Base-by-base conservation (phyloP, 2,888 invertebrate genomes). In the Myopa tessellatipennis region DNA sequence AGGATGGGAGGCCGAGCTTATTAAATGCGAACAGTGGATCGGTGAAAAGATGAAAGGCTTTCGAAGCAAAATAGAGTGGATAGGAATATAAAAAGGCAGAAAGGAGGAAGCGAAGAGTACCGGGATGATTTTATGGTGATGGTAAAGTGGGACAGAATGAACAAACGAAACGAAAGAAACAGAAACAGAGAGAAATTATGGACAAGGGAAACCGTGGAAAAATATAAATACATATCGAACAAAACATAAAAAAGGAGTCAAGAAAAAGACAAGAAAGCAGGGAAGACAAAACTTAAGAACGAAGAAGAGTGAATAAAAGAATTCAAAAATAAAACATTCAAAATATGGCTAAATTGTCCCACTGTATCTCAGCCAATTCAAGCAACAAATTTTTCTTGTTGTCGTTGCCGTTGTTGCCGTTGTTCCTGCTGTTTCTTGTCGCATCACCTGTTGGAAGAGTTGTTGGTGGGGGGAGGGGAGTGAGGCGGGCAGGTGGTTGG, bases 1-100 rank as follows among this genome's bases (percentile, higher is more conserved):
- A 8, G 52, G 52, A 65, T 26, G 45, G 45, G n/a, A 14, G 65
- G 26, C 45, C 50, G 45, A 55, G 45, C 40, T 10, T 45, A 61
- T 50, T 38, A 63, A 73, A 63, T 16, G 6, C 60, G 58, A 58
- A n/a, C 12, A n/a, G 16, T 58, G 16, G 8, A 61, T 4, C 60
- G 67, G 26, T 34, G 58, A 52, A 69, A 61, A 79, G 77, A 71
- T 79, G 80, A 80, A 77, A 77, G 76, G 79, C 74, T 18, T 79
- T 79, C 78, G 72, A 36, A 61, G 77, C 76, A 72, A 50, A 72
- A 63, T 76, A 45, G 71, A 78, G 14, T 58, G 58, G 16, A 58
- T 14, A 16, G 14, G 14, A 58, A 10, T 14, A 58, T 34, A 65
- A 58, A 68, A 55, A 79, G 77, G 1, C 2, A 1, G 26, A 26